These are phyloP conservation scores for Dyspetes luteomarginatus DNA, from an alignment of 2,888 invertebrate species.

Conservation along the genomic window DNA sequence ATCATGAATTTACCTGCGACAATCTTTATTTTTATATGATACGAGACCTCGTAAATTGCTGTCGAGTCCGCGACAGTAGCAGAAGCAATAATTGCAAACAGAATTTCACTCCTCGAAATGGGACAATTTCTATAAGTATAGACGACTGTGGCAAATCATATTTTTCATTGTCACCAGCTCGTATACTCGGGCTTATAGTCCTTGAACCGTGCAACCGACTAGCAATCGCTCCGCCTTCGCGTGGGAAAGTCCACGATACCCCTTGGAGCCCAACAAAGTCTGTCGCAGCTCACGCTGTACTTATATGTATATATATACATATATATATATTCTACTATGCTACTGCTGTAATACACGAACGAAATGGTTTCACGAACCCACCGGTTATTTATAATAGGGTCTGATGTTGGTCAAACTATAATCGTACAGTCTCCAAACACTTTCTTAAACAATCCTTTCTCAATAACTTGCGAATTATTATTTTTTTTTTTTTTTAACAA, in stretches of 20 bases:
- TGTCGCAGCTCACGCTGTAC: constrained; percentile 36
- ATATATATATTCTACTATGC: background rate
- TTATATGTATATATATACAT: background rate
- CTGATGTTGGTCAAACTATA: constrained; percentile 20
- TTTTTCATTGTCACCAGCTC: constrained; percentile 45
- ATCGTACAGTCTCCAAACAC: constrained; percentile 8
- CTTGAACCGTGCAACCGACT: constrained; percentile 65
- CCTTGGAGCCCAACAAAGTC: constrained; percentile 57
- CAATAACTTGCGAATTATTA: background rate
- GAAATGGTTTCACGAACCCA: constrained; percentile 15
- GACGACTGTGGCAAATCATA: background rate
- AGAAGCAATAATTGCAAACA: no score
- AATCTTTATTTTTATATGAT: no score
- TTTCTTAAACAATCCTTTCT: constrained; percentile 28
- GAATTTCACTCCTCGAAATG: background rate
- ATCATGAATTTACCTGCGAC: no score
- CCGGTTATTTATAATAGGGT: constrained; percentile 28
- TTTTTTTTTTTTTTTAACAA: no score
- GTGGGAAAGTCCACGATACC: constrained; percentile 65
- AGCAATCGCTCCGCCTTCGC: constrained; percentile 50
- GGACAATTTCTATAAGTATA: background rate
- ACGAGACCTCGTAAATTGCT: no score
- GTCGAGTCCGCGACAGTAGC: no score
- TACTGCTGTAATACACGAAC: constrained; percentile 14
- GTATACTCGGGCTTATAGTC: constrained; percentile 47